Base-by-base conservation (phyloP, 2,113 vertebrate genomes). In the Vulpes lagopus region DNA sequence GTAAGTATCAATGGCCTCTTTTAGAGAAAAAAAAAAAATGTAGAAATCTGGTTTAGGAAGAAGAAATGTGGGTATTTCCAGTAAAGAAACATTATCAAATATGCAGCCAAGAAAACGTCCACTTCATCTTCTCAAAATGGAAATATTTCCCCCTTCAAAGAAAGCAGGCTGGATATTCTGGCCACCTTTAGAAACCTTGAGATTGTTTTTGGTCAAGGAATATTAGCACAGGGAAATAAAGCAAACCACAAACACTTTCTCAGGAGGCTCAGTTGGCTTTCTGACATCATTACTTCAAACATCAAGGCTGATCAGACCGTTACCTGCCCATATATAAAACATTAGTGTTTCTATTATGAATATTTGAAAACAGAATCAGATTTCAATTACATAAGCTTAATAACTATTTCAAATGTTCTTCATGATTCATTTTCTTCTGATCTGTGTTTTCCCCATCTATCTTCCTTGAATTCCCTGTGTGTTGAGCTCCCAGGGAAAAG, bases 291-390 rank as follows among this genome's bases (percentile, higher is more conserved):
- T 23, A 78, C 94, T 96, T 91, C 71, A 65, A 87, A 78, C 81
- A 89, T 35, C 30, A 94, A 93, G 23, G 71, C 16, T 65, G 25
- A 6, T 49, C 67, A 78, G 92, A 59, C 19, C 16, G 51, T 62
- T 90, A 78, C 76, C 71, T 95, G 27, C 55, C 65, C 71, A 53
- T 64, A 49, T 49, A 85, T 20, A 64, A 96, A 88, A 89, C 80
- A 92, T 65, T 30, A 80, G 30, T 22, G 69, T 83, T 87, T 95
- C n/a, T 81, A 14, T 71, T 86, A 91, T 85, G 84, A 91, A 90
- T 96, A 92, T 87, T 97, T 84, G 74, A 96, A 96, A 92, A 73
- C 25, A 23, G 53, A 20, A 71, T 97, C 92, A 51, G 59, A 87
- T 96, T 96, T 93, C 76, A 71, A 23, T 78, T 91, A 81, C 55